Percentiles rank a stretch among this genome's conserved stretches.
Evolutionary conservation across 2,797 vertebrate species (phyloP).

Genomic region (Zenarchopterus dispar): DNA sequence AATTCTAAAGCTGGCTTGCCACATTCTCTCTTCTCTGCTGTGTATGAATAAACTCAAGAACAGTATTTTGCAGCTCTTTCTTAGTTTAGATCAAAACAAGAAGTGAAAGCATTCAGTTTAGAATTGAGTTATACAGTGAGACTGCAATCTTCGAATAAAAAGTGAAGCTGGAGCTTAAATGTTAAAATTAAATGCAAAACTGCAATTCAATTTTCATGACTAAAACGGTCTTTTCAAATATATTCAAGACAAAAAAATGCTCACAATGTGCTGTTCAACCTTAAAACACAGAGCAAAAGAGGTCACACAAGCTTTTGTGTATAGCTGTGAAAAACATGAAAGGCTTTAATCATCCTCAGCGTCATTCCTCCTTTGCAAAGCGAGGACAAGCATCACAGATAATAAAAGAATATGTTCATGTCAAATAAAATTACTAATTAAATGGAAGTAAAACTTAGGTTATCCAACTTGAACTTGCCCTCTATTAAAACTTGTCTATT

Average conservation of each 20-base stretch:
- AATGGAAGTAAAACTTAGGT: conserved; percentile 4
- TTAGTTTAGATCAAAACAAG: not conserved
- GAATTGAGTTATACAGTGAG: not conserved
- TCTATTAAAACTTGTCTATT: conserved; percentile 26
- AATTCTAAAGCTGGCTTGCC: not conserved
- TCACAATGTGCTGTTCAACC: not conserved
- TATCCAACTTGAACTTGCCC: conserved; percentile 17
- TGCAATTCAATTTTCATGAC: not conserved
- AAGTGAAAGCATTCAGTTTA: not conserved
- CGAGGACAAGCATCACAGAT: conserved; percentile 4
- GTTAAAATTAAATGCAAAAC: not conserved
- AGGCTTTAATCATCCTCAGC: conserved; percentile 7
- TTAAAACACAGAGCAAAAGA: not conserved
- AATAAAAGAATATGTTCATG: conserved; percentile 12
- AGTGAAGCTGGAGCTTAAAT: not conserved
- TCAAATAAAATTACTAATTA: conserved; percentile 32
- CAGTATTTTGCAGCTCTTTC: not conserved
- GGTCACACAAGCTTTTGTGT: not conserved
- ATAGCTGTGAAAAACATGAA: not conserved
- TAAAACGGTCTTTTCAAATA: not conserved
- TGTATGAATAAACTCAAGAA: not conserved
- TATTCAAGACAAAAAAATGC: not conserved
- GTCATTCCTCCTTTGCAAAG: conserved; percentile 13
- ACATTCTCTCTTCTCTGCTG: not conserved
- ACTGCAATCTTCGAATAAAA: no score